A percentile compares a stretch with the other conserved stretches of the same genome.
Evolutionary conservation across 1,140 invertebrate genomes (phyloP).

Genomic region (Ridgeia piscesae): DNA sequence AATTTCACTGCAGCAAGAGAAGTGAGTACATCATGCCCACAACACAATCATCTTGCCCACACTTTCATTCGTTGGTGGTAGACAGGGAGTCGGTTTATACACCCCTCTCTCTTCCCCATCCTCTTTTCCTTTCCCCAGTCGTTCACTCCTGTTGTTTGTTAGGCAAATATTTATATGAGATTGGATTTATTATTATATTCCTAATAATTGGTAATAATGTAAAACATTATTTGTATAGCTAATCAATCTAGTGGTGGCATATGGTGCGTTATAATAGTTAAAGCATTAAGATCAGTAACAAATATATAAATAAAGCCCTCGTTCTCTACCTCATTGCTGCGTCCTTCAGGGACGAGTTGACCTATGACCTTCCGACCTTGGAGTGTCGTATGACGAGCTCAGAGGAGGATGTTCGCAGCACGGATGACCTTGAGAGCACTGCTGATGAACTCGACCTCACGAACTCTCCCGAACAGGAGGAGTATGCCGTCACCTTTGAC

Average conservation of each 20-base stretch:
- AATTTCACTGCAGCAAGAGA: conserved; percentile 4
- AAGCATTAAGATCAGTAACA: not conserved
- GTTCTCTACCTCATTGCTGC: conserved; percentile 11
- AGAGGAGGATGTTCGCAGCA: conserved; percentile 78
- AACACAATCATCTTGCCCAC: not conserved
- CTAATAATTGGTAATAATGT: too few relatives aligned
- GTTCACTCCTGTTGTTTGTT: too few relatives aligned
- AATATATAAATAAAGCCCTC: not conserved
- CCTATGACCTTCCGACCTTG: conserved; percentile 75
- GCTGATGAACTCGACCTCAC: conserved; percentile 62
- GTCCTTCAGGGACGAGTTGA: conserved; percentile 71
- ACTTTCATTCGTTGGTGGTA: too few relatives aligned
- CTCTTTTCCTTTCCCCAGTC: too few relatives aligned
- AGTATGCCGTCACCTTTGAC: conserved; percentile 45
- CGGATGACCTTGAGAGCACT: conserved; percentile 20
- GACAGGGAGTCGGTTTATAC: too few relatives aligned
- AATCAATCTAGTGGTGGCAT: too few relatives aligned
- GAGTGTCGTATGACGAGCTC: conserved; percentile 70
- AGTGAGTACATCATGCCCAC: conserved; percentile 15
- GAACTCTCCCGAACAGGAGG: conserved; percentile 55
- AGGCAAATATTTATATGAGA: too few relatives aligned
- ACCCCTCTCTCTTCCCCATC: not conserved
- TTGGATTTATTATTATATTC: too few relatives aligned
- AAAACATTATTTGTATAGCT: too few relatives aligned
- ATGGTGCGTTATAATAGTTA: not conserved